Conservation (phyloP, 2,888 invertebrate species). For the Dicycla oo region DNA sequence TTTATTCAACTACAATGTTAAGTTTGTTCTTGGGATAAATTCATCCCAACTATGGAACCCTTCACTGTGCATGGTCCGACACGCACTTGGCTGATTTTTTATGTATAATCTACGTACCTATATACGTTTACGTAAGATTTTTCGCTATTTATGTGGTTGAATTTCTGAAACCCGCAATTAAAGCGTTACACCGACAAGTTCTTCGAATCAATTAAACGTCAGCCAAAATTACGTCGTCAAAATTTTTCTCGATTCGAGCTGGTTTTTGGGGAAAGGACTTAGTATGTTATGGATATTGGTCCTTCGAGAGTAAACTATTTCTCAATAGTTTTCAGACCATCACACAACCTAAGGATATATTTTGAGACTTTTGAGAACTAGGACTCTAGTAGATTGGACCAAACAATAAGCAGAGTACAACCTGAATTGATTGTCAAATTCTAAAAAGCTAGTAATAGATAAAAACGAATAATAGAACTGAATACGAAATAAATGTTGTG, state of each 20-base stretch:
- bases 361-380: neutral
- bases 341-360: neutral
- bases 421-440: too few relatives aligned
- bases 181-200: conserved; percentile 3
- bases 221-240: neutral
- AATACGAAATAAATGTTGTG: neutral
- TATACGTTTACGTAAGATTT: neutral
- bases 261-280: neutral
- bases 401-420: too few relatives aligned
- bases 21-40: too few relatives aligned
- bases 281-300: neutral
- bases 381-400: neutral
- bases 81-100: too few relatives aligned
- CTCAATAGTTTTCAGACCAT: neutral
- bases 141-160: neutral
- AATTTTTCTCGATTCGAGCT: neutral
- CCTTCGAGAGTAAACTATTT: conserved; percentile 17
- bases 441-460: too few relatives aligned
- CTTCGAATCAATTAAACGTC: conserved; percentile 17
- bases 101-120: conserved; percentile 12
- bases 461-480: neutral
- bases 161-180: neutral
- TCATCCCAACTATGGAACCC: too few relatives aligned
- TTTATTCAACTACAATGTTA: too few relatives aligned
- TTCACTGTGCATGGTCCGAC: too few relatives aligned